A percentile compares a stretch with the other conserved stretches of the same genome.
phyloP scores from a whole-genome alignment of 2,888 invertebrate species.

The Sceliomorpha sp. region DNA sequence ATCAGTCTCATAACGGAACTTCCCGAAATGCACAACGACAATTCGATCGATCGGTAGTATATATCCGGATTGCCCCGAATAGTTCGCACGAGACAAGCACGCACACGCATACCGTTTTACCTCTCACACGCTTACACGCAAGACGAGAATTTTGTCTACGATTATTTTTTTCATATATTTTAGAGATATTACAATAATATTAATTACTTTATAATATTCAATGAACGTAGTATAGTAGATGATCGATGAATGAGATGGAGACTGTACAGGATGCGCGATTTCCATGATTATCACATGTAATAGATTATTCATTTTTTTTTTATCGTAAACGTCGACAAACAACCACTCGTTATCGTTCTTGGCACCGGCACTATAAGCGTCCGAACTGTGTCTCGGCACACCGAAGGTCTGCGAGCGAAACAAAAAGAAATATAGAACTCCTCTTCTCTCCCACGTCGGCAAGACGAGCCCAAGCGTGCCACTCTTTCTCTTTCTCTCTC shows the following conservation, averaged over 20 bases:
- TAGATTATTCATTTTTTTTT: conserved; percentile 83
- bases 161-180: conserved; percentile 86
- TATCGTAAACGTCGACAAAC: conserved; percentile 43
- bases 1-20: conserved; percentile 78
- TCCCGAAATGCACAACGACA: conserved; percentile 56
- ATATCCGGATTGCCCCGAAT: conserved; percentile 73
- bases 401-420: too few species aligned
- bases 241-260: conserved; percentile 86
- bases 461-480: too few species aligned
- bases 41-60: too few species aligned
- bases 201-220: conserved; percentile 79
- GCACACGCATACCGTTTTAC: conserved; percentile 61
- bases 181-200: conserved; percentile 81
- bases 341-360: conserved; percentile 18
- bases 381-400: conserved; percentile 20
- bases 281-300: conserved; percentile 85
- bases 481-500: too few species aligned
- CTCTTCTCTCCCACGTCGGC: too few species aligned
- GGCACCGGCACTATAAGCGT: conserved; percentile 44
- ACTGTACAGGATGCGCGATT: conserved; percentile 83
- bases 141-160: conserved; percentile 76
- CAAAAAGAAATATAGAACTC: too few species aligned
- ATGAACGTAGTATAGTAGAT: conserved; percentile 83
- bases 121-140: conserved; percentile 60
- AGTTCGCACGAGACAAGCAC: conserved; percentile 61